Conservation (phyloP, 2,888 invertebrate species). For the Pseudolycoriella hygida region DNA sequence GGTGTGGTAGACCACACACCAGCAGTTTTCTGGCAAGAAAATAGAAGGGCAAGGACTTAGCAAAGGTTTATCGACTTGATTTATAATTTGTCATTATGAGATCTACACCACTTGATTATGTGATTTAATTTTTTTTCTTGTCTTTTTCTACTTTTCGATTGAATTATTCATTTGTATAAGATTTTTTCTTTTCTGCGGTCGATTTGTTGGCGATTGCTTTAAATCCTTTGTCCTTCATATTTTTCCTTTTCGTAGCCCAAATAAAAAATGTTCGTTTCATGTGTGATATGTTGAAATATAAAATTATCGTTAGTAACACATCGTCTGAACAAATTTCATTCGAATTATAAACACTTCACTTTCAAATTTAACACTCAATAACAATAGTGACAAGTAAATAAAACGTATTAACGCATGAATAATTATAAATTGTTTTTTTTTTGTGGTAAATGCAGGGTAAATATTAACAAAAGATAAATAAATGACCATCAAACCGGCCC, state of each 20-base stretch:
- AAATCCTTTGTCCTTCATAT: constrained; percentile 11
- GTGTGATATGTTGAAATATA: too few species aligned
- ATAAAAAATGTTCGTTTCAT: too few species aligned
- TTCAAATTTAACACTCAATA: too few species aligned
- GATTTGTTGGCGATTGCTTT: constrained; percentile 14
- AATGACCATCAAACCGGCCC: constrained; percentile 29
- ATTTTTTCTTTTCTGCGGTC: constrained; percentile 31
- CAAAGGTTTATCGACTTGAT: constrained; percentile 10
- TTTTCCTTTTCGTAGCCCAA: constrained; percentile 6
- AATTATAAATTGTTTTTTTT: too few species aligned
- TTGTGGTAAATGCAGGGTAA: too few species aligned
- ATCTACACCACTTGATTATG: not conserved
- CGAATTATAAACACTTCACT: too few species aligned
- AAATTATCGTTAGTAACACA: too few species aligned
- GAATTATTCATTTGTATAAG: constrained; percentile 22
- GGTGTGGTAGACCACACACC: constrained; percentile 16
- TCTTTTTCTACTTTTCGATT: constrained; percentile 6
- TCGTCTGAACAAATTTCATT: too few species aligned
- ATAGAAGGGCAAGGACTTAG: constrained; percentile 11
- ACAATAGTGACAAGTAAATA: too few species aligned
- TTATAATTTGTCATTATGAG: constrained; percentile 5
- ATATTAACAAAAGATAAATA: constrained; percentile 9
- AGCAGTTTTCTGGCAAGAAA: constrained; percentile 15
- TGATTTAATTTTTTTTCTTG: constrained; percentile 7
- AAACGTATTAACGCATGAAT: too few species aligned